These are phyloP conservation scores for Beris chalybata DNA, from an alignment of 2,888 invertebrate genomes.

Conservation along the genomic window DNA sequence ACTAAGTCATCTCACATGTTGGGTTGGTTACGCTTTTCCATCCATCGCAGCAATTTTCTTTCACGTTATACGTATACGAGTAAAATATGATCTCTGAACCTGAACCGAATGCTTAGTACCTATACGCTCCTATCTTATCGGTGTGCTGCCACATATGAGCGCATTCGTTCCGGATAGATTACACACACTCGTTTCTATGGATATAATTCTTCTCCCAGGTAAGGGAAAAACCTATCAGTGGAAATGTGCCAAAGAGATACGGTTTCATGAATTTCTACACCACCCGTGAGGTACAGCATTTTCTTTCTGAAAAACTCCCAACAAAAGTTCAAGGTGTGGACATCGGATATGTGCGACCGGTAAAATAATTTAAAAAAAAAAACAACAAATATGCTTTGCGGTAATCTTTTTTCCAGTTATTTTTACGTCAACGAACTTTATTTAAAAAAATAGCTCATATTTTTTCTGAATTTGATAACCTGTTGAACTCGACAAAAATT, in stretches of 20 bases:
- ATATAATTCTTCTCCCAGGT: too few relatives aligned
- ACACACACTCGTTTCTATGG: background rate
- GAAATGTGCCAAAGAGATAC: background rate
- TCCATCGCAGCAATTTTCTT: background rate
- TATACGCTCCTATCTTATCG: background rate
- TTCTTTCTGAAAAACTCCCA: conserved; percentile 15
- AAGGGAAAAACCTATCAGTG: conserved; percentile 2
- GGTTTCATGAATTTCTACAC: conserved; percentile 18
- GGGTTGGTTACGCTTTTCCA: background rate
- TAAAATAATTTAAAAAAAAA: background rate
- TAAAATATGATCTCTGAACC: conserved; percentile 18
- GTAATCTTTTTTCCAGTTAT: background rate
- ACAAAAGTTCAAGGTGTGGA: conserved; percentile 26
- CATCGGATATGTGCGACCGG: conserved; percentile 15
- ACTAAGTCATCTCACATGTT: conserved; percentile 12
- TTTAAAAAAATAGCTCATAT: background rate
- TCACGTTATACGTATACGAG: background rate
- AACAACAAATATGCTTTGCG: background rate
- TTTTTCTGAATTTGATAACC: conserved; percentile 1
- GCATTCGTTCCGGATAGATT: conserved; percentile 7
- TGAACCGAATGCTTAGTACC: conserved; percentile 12
- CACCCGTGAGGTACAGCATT: background rate
- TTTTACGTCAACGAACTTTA: conserved; percentile 13
- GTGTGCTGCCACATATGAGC: background rate
- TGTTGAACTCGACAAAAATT: background rate